Evolutionary conservation across 2,888 invertebrate genomes (phyloP).

Genomic region (Thyatira batis): DNA sequence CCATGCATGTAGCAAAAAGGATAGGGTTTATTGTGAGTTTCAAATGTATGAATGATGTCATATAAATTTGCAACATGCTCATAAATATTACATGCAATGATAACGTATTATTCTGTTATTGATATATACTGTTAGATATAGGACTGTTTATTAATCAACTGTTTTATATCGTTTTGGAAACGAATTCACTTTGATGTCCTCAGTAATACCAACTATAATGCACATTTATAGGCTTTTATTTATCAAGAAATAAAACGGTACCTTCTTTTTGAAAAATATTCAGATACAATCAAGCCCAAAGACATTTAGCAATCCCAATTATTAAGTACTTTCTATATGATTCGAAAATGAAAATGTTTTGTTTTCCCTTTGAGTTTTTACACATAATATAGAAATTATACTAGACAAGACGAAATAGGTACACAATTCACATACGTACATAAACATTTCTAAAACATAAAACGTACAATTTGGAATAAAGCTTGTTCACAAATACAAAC

Average conservation of each 20-base stretch:
- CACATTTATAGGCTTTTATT: too few relatives aligned
- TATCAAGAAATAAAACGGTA: too few relatives aligned
- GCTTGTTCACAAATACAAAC: neutral
- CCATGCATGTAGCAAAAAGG: neutral
- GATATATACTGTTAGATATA: neutral
- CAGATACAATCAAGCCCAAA: too few relatives aligned
- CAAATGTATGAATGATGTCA: neutral
- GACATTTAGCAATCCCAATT: too few relatives aligned
- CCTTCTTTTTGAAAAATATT: too few relatives aligned
- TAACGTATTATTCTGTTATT: neutral
- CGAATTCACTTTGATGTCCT: too few relatives aligned
- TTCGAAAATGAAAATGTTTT: neutral
- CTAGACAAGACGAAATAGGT: neutral
- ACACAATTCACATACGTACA: neutral
- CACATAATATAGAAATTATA: neutral
- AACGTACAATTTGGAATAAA: neutral
- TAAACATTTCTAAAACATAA: neutral
- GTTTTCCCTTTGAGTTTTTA: neutral
- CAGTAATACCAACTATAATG: too few relatives aligned
- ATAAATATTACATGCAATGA: neutral
- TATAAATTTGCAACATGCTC: neutral
- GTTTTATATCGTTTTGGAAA: too few relatives aligned
- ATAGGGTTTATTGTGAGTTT: neutral
- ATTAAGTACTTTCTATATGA: too few relatives aligned
- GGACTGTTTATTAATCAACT: too few relatives aligned